Evolutionary conservation across 1,140 invertebrate species (phyloP).

Genomic region (Chelonus insularis): DNA sequence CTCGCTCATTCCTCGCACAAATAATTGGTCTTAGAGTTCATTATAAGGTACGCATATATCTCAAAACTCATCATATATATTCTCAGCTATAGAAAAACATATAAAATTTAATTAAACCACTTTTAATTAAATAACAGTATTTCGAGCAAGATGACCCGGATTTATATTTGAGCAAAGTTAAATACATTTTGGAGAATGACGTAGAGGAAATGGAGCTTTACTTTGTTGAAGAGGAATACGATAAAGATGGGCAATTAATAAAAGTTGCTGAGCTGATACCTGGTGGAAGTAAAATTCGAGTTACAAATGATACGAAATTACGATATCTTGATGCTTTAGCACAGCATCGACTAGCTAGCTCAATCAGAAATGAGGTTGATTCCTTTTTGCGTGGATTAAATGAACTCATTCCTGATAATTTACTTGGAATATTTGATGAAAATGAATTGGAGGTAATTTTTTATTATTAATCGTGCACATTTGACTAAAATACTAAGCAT

Average conservation of each 20-base stretch:
- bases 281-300: conserved; percentile 61
- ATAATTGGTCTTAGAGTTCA: conserved; percentile 90
- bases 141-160: conserved; percentile 96
- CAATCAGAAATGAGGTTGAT: conserved; percentile 82
- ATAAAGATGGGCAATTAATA: conserved; percentile 73
- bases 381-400: conserved; percentile 87
- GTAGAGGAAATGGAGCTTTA: conserved; percentile 83
- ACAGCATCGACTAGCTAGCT: conserved; percentile 82
- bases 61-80: too few species aligned
- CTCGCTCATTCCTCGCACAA: conserved; percentile 91
- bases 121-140: conserved; percentile 65
- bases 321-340: conserved; percentile 88
- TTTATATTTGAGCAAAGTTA: conserved; percentile 87
- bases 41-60: conserved; percentile 80
- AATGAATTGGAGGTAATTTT: conserved; percentile 86
- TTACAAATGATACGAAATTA: conserved; percentile 77
- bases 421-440: conserved; percentile 94
- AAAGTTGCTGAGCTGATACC: conserved; percentile 61
- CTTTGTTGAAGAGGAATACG: conserved; percentile 89
- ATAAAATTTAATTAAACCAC: neutral
- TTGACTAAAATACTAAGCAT: too few species aligned
- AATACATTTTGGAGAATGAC: conserved; percentile 89
- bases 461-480: too few species aligned
- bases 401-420: conserved; percentile 88
- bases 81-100: neutral